These are phyloP conservation scores for Podarcis muralis DNA, from an alignment of 2,113 vertebrate species.

Conservation along the genomic window DNA sequence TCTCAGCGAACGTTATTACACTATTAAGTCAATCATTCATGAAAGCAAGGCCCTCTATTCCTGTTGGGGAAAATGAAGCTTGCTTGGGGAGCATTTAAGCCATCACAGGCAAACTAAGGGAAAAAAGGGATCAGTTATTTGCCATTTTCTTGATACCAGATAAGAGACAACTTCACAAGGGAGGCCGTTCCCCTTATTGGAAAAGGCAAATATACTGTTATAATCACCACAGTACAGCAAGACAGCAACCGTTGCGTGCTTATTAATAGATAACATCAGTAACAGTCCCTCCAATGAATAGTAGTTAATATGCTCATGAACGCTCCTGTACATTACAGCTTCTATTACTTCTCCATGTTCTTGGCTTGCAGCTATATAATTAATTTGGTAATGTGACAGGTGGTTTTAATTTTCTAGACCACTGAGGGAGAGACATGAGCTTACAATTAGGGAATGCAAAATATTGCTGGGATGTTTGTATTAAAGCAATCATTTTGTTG, in stretches of 20 bases:
- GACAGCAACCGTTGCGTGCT: neutral
- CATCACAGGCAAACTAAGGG: neutral
- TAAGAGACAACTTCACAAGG: slow-evolving; percentile 12
- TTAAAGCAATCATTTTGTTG: slow-evolving; percentile 15
- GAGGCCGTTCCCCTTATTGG: slow-evolving; percentile 11
- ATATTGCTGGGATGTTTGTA: slow-evolving; percentile 40
- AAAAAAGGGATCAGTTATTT: neutral
- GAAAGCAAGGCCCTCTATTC: neutral
- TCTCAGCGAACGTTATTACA: neutral
- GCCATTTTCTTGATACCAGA: neutral
- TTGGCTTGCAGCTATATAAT: slow-evolving; percentile 59
- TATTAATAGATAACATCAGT: slow-evolving; percentile 35
- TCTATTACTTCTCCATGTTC: slow-evolving; percentile 48
- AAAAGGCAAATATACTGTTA: slow-evolving; percentile 27
- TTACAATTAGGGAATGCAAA: slow-evolving; percentile 54
- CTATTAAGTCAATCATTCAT: neutral
- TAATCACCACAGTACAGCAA: neutral
- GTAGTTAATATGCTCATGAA: slow-evolving; percentile 49
- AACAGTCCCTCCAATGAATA: slow-evolving; percentile 7
- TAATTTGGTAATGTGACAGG: slow-evolving; percentile 62
- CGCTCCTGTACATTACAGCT: slow-evolving; percentile 22
- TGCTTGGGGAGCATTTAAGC: neutral
- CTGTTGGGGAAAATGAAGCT: neutral
- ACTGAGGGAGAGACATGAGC: slow-evolving; percentile 46
- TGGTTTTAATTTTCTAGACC: slow-evolving; percentile 68